Percentiles rank a stretch among this genome's conserved stretches.
Evolutionary conservation across 2,888 invertebrate species (phyloP).

Genomic region (Troides aeacus): DNA sequence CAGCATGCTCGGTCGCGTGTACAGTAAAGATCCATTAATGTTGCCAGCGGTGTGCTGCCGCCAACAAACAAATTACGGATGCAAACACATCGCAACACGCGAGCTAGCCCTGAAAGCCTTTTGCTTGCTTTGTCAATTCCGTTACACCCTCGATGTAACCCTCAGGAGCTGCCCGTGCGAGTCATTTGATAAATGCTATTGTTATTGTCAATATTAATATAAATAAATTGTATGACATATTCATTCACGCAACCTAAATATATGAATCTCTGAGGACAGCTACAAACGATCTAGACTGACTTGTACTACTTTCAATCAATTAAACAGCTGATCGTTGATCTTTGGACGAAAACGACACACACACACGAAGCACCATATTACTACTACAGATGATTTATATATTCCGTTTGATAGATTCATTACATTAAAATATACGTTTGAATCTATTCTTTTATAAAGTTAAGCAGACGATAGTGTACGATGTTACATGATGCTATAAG

Average conservation of each 20-base stretch:
- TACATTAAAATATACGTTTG: no score
- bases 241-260: constrained; percentile 38
- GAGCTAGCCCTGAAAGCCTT: constrained; percentile 71
- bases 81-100: constrained; percentile 78
- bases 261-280: background rate
- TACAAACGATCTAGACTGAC: background rate
- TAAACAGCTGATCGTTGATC: background rate
- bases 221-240: constrained; percentile 60
- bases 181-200: constrained; percentile 71
- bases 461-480: no score
- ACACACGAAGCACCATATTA: no score
- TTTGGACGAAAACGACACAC: no score
- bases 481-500: no score
- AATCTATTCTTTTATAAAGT: no score
- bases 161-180: constrained; percentile 44
- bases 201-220: constrained; percentile 69
- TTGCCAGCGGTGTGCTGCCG: constrained; percentile 71
- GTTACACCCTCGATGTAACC: constrained; percentile 49
- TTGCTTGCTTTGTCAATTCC: constrained; percentile 75
- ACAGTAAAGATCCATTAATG: constrained; percentile 71
- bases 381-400: no score
- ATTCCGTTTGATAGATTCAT: no score
- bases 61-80: constrained; percentile 79
- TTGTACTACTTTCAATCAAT: background rate
- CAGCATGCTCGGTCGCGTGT: constrained; percentile 66